These are phyloP conservation scores for Babylonia areolata DNA, from an alignment of 1,140 invertebrate species.

Conservation along the genomic window DNA sequence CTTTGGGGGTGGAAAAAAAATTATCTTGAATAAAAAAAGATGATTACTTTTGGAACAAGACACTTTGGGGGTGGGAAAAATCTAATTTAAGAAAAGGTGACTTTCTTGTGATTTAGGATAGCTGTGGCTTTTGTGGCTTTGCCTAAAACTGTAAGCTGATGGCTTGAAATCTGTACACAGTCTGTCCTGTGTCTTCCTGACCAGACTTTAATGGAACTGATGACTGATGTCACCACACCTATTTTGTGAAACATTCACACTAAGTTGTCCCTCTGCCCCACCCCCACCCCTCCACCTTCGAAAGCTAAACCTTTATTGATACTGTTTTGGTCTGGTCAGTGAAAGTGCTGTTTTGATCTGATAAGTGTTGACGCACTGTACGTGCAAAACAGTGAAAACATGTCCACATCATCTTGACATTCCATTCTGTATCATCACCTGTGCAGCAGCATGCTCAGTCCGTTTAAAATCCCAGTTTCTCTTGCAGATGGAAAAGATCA, in stretches of 20 bases:
- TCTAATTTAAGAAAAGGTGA: neutral
- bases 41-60: neutral
- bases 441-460: constrained; percentile 4
- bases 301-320: too few relatives aligned
- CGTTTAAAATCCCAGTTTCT: neutral
- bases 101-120: neutral
- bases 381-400: too few relatives aligned
- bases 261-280: too few relatives aligned
- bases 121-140: neutral
- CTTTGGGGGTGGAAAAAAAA: too few relatives aligned
- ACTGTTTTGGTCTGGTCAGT: neutral
- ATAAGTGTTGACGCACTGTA: too few relatives aligned
- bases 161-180: neutral
- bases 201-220: neutral
- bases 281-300: too few relatives aligned
- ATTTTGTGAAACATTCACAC: too few relatives aligned
- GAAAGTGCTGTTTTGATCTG: neutral
- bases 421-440: neutral
- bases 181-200: neutral
- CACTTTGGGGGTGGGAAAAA: neutral
- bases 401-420: neutral
- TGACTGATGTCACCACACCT: too few relatives aligned
- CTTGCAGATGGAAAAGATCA: neutral
- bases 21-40: too few relatives aligned
- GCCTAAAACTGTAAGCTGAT: neutral